Percentiles rank a stretch among this genome's conserved stretches.
These are phyloP conservation scores for Nycticryphes semicollaris DNA, from an alignment of 2,113 vertebrate species.

Conservation along the genomic window DNA sequence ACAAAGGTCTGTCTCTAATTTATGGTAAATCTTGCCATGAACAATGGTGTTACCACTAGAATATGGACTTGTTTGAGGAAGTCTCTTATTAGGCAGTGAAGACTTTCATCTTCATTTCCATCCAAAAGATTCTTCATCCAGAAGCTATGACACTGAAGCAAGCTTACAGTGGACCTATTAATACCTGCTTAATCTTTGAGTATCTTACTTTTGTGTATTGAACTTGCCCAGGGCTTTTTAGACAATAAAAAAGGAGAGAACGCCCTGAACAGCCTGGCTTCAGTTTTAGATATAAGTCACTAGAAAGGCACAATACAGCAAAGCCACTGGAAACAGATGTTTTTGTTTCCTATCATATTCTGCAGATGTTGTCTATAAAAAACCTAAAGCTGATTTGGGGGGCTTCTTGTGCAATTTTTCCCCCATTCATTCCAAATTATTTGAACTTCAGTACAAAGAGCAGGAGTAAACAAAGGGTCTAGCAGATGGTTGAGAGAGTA, in stretches of 20 bases:
- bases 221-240: not conserved
- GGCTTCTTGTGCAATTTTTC: not conserved
- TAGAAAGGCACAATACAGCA: not conserved
- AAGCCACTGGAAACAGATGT: conserved; percentile 15
- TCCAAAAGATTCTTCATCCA: not conserved
- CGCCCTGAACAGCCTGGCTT: not conserved
- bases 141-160: not conserved
- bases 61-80: not conserved
- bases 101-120: not conserved
- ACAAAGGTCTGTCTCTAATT: not conserved
- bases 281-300: not conserved
- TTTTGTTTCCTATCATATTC: not conserved
- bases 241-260: not conserved
- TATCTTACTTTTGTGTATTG: not conserved
- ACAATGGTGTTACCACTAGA: not conserved
- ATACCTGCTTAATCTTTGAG: not conserved
- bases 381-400: not conserved
- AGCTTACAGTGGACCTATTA: not conserved
- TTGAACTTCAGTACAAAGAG: conserved; percentile 16
- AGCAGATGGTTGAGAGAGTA: not conserved
- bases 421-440: not conserved
- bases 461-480: conserved; percentile 20
- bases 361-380: conserved; percentile 29
- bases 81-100: not conserved
- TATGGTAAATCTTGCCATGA: not conserved